Evolutionary conservation across 2,888 invertebrate genomes (phyloP), one percentile per base, ranked within the genome.

Genomic region (Tipula lateralis): DNA sequence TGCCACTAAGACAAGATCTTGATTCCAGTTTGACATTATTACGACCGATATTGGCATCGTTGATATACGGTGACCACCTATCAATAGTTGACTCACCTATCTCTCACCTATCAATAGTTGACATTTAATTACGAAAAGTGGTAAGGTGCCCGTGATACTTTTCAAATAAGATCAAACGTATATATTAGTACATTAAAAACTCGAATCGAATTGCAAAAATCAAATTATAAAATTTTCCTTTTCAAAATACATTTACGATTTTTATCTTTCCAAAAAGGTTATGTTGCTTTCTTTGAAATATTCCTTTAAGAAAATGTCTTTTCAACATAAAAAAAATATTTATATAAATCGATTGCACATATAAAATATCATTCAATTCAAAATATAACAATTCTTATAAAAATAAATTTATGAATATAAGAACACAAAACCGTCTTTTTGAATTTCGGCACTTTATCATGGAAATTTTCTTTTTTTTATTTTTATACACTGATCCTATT

Each of bases 391-490:
- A 66, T 66, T 66, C 66, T 19, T 66, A 66, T 9, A 66, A 24
- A 66, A 66, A 66, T 50, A 66, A 66, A 66, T 66, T 66, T 66
- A 66, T 66, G 66, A 66, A 66, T 66, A 66, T 66, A 66, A 66
- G 24, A 66, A 24, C 7, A 24, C 66, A 66, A 66, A 66, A 66
- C 66, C 24, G 66, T 66, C 66, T 66, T 66, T 66, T 66, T 66
- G 66, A 66, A 66, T 66, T 66, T 66, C 66, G 66, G 66, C 66
- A 66, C 66, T 66, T 66, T 66, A 66, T 66, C 66, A 66, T 66
- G 66, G 66, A 66, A 66, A 66, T 66, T 19, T 24, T 24, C 12
- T 24, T 24, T 50, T 66, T 24, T 66, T 66, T 24, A 24, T 24
- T 66, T 66, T 66, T 24, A 24, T 24, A 24, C 66, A 24, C 24